Percentiles rank a stretch among this genome's conserved stretches.
phyloP scores from a whole-genome alignment of 2,888 invertebrate species.

The Macrophya alboannulata region DNA sequence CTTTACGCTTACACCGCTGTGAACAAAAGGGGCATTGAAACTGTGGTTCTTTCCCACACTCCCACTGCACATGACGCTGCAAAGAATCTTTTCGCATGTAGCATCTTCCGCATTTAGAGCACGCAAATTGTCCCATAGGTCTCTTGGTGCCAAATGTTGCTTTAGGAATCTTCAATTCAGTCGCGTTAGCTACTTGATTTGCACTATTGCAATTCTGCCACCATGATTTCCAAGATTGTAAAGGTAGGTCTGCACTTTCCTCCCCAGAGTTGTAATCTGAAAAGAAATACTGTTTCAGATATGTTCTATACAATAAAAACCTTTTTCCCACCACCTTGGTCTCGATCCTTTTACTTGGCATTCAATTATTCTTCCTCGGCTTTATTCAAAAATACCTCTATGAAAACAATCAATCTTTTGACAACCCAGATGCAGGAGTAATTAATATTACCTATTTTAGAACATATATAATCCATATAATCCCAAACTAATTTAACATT shows the following conservation, averaged over 20 bases:
- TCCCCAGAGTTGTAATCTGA: slow-evolving; percentile 68
- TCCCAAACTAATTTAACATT: neutral
- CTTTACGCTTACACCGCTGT: slow-evolving; percentile 79
- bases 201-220: slow-evolving; percentile 60
- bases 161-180: slow-evolving; percentile 74
- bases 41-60: slow-evolving; percentile 81
- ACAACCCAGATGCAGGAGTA: slow-evolving; percentile 44
- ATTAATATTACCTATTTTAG: neutral
- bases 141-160: slow-evolving; percentile 68
- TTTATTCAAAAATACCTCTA: slow-evolving; percentile 9
- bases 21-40: slow-evolving; percentile 81
- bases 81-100: slow-evolving; percentile 84
- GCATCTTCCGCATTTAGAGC: slow-evolving; percentile 82
- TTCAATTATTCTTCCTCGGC: slow-evolving; percentile 33
- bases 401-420: neutral
- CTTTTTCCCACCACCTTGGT: slow-evolving; percentile 39
- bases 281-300: slow-evolving; percentile 70
- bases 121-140: slow-evolving; percentile 80
- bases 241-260: slow-evolving; percentile 69
- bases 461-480: neutral
- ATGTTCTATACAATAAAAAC: slow-evolving; percentile 60
- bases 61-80: slow-evolving; percentile 82
- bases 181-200: slow-evolving; percentile 42
- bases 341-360: neutral
- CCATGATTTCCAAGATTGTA: slow-evolving; percentile 68